phyloP scores from a whole-genome alignment of 2,797 vertebrate genomes.

The Propithecus deckenii region DNA sequence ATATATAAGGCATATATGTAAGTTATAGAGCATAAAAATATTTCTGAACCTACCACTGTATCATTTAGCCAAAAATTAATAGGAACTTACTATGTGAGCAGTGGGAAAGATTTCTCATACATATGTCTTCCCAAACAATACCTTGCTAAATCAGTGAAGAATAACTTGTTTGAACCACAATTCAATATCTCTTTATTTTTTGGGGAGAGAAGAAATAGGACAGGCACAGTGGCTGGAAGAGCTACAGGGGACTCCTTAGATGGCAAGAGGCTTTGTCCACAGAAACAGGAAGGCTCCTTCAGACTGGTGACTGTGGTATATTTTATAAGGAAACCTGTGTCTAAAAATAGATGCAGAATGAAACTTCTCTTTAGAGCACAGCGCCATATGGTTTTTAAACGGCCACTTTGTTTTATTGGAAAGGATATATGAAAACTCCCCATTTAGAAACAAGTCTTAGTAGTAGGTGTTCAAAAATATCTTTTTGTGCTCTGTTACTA shows the following conservation, averaged over 20 bases:
- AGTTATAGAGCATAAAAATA: background rate
- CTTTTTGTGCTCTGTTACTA: constrained; percentile 29
- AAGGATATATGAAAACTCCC: constrained; percentile 63
- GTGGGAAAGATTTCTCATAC: background rate
- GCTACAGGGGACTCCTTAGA: background rate
- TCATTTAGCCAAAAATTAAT: background rate
- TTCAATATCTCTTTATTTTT: background rate
- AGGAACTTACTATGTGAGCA: background rate
- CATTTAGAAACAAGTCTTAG: constrained; percentile 47
- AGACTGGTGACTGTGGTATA: background rate
- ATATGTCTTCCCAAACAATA: background rate
- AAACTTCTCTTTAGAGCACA: constrained; percentile 49
- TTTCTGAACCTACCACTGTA: background rate
- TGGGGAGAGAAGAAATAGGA: background rate
- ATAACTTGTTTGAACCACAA: background rate
- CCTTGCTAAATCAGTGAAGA: constrained; percentile 2
- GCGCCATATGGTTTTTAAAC: constrained; percentile 74
- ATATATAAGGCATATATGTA: background rate
- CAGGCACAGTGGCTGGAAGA: too few species aligned
- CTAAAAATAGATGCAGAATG: constrained; percentile 76
- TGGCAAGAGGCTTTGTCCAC: constrained; percentile 18
- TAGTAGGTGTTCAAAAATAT: constrained; percentile 29
- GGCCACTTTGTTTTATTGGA: constrained; percentile 76
- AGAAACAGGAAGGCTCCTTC: constrained; percentile 49
- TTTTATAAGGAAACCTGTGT: constrained; percentile 68